Evolutionary conservation across 2,113 vertebrate species (phyloP).

Genomic region (Malaclemys terrapin): DNA sequence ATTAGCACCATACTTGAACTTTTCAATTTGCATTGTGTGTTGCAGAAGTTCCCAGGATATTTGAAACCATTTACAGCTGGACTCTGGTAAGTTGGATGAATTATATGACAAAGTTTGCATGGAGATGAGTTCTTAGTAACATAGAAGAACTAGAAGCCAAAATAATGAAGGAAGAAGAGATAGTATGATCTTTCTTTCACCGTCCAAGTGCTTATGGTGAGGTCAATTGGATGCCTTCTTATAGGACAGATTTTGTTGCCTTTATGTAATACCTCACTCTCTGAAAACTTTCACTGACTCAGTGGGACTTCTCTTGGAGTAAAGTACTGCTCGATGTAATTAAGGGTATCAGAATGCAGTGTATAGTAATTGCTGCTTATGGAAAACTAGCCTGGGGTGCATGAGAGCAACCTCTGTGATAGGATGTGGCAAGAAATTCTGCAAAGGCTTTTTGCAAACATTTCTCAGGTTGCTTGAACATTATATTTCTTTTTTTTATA

Average conservation of each 20-base stretch:
- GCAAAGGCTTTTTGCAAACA: neutral
- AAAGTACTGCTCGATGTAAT: neutral
- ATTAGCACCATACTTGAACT: constrained; percentile 70
- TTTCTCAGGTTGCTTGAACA: rapidly evolving
- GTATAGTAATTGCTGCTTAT: neutral
- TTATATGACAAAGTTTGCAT: neutral
- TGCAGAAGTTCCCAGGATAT: constrained; percentile 56
- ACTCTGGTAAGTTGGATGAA: neutral
- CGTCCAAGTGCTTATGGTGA: neutral
- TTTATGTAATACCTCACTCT: neutral
- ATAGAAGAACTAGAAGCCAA: neutral
- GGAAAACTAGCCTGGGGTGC: neutral
- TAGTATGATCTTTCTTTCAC: neutral
- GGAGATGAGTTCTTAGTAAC: constrained; percentile 22
- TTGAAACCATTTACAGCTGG: constrained; percentile 34
- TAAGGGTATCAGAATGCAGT: neutral
- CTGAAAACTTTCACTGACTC: neutral
- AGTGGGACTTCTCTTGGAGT: neutral
- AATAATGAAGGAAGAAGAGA: neutral
- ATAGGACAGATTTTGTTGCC: neutral
- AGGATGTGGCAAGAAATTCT: neutral
- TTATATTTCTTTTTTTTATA: neutral
- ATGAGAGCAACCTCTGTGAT: neutral
- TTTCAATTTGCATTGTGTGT: constrained; percentile 63
- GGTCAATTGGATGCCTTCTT: neutral